These are phyloP conservation scores for Zoanthus solanderi DNA, from an alignment of 92 coral and sea anemone species.

Conservation along the genomic window DNA sequence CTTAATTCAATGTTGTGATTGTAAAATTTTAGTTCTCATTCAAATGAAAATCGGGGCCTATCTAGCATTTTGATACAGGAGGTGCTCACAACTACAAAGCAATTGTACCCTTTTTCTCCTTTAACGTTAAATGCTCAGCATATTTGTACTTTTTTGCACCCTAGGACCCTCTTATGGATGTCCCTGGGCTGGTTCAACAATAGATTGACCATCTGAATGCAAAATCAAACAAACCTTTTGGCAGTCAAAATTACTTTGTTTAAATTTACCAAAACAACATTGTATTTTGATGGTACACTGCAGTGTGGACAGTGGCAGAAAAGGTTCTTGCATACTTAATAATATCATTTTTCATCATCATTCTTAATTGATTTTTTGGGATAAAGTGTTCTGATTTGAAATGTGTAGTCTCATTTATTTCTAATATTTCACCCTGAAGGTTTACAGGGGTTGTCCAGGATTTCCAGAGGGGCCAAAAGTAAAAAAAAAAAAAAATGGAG, in stretches of 20 bases:
- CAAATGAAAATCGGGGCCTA: neutral
- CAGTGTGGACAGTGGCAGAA: slow-evolving; percentile 3
- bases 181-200: neutral
- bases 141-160: neutral
- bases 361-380: slow-evolving; percentile 1
- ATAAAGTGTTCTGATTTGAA: slow-evolving; percentile 5
- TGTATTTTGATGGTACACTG: slow-evolving; percentile 1
- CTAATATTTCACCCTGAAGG: slow-evolving; percentile 7
- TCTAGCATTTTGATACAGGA: neutral
- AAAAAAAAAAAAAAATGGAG: neutral
- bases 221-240: slow-evolving; percentile 5
- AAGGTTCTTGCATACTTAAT: slow-evolving; percentile 6
- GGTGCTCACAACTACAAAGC: slow-evolving; percentile 1
- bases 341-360: slow-evolving; percentile 1
- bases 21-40: neutral
- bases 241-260: neutral
- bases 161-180: neutral
- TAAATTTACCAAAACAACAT: neutral
- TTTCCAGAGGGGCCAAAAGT: slow-evolving; percentile 6
- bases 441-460: neutral
- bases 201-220: neutral
- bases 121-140: neutral
- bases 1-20: neutral
- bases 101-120: neutral
- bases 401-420: neutral